A percentile compares a stretch with the other conserved stretches of the same genome.
phyloP scores from a whole-genome alignment of 1,140 invertebrate species.

The Zaprionus vittiger region DNA sequence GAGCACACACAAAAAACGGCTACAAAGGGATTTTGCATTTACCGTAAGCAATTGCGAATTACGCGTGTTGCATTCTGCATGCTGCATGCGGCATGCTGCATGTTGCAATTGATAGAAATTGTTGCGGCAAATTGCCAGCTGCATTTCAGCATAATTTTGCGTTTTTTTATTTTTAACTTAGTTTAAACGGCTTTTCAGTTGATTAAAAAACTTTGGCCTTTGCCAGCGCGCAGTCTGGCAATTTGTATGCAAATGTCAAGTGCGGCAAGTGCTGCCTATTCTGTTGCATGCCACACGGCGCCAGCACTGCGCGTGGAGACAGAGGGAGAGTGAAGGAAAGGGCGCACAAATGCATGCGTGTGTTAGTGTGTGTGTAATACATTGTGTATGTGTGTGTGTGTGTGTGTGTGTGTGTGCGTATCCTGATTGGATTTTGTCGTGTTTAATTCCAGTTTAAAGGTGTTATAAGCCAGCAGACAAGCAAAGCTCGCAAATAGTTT shows the following conservation, averaged over 20 bases:
- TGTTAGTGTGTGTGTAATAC: constrained; percentile 16
- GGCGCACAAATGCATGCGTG: background rate
- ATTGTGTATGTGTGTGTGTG: background rate
- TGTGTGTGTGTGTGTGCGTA: constrained; percentile 33
- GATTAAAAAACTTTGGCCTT: constrained; percentile 79
- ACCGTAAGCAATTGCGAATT: constrained; percentile 47
- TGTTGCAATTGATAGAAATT: constrained; percentile 37
- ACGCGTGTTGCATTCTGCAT: constrained; percentile 24
- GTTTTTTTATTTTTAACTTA: constrained; percentile 60
- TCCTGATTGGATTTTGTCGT: constrained; percentile 67
- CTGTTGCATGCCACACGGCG: constrained; percentile 64
- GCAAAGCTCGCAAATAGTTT: constrained; percentile 13
- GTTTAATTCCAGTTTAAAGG: constrained; percentile 72
- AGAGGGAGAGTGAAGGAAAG: background rate
- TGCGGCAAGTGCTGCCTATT: constrained; percentile 62
- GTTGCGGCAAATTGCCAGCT: constrained; percentile 49
- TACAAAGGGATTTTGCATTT: constrained; percentile 4
- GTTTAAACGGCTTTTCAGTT: constrained; percentile 81
- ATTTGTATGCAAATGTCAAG: constrained; percentile 79
- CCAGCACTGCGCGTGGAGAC: background rate
- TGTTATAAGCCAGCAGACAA: constrained; percentile 30
- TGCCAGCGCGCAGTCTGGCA: constrained; percentile 48
- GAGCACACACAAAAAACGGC: background rate
- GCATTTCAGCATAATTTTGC: constrained; percentile 66
- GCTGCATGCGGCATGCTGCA: constrained; percentile 10